These are phyloP conservation scores for Hanleya hanleyi DNA, from an alignment of 2,888 invertebrate species.

Conservation along the genomic window DNA sequence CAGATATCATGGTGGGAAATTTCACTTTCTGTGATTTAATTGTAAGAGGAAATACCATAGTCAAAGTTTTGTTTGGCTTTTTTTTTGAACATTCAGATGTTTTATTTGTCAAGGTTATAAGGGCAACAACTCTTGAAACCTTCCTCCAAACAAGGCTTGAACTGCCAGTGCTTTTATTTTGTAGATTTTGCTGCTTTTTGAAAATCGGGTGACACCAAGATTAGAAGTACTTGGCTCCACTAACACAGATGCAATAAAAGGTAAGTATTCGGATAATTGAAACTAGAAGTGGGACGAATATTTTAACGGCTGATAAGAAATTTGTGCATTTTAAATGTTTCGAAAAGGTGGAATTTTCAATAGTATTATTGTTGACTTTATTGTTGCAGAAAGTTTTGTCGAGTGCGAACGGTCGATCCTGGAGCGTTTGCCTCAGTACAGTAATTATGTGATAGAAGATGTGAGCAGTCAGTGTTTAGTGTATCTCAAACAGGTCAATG, in stretches of 20 bases:
- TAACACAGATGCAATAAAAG: slow-evolving; percentile 27
- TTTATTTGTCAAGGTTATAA: too few relatives aligned
- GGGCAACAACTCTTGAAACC: too few relatives aligned
- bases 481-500: slow-evolving; percentile 80
- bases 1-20: too few relatives aligned
- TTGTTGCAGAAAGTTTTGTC: slow-evolving; percentile 26
- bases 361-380: background rate
- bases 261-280: too few relatives aligned
- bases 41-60: too few relatives aligned
- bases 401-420: slow-evolving; percentile 46
- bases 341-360: too few relatives aligned
- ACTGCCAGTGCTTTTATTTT: slow-evolving; percentile 5
- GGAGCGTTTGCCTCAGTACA: slow-evolving; percentile 54
- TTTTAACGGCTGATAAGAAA: too few relatives aligned
- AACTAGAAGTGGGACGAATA: too few relatives aligned
- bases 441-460: slow-evolving; percentile 61
- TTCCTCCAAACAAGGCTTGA: too few relatives aligned
- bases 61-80: too few relatives aligned
- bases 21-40: too few relatives aligned
- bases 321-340: background rate
- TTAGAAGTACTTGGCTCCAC: slow-evolving; percentile 23
- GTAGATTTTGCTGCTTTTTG: slow-evolving; percentile 29
- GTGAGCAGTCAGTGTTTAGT: slow-evolving; percentile 64
- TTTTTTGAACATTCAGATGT: too few relatives aligned
- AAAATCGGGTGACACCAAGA: slow-evolving; percentile 26